A percentile compares a stretch with the other conserved stretches of the same genome.
phyloP scores from a whole-genome alignment of 2,888 invertebrate genomes.

The Heliconius ismenius region DNA sequence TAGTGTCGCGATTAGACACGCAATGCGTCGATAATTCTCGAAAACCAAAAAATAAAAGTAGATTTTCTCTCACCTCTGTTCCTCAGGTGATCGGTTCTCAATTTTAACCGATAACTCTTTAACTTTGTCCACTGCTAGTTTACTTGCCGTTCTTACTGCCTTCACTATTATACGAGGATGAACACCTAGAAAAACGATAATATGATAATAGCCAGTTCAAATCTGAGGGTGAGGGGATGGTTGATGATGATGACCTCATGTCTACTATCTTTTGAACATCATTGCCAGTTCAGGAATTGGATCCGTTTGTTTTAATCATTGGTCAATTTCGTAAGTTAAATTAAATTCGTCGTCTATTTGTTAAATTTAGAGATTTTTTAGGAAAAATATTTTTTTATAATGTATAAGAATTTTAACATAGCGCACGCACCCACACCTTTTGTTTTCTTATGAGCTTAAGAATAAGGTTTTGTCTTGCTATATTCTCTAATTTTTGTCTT shows the following conservation, averaged over 20 bases:
- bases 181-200: conserved; percentile 71
- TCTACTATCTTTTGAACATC: conserved; percentile 42
- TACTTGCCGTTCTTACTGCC: conserved; percentile 92
- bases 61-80: conserved; percentile 77
- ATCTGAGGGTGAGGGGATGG: background rate
- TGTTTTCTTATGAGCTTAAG: no score
- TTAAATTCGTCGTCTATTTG: background rate
- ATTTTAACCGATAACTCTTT: conserved; percentile 91
- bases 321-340: conserved; percentile 15
- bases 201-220: background rate
- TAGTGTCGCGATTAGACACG: no score
- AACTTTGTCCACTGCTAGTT: conserved; percentile 90
- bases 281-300: conserved; percentile 45
- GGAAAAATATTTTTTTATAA: no score
- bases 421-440: no score
- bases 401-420: no score
- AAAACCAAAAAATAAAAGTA: background rate
- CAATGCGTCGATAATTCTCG: no score
- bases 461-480: no score
- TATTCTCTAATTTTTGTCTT: no score
- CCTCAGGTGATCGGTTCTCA: conserved; percentile 83
- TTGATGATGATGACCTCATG: conserved; percentile 31
- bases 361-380: background rate
- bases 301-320: conserved; percentile 47
- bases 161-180: conserved; percentile 97